Evolutionary conservation across 2,113 vertebrate genomes (phyloP), one percentile per base, ranked within the genome.

Genomic region (Hydropotes inermis): DNA sequence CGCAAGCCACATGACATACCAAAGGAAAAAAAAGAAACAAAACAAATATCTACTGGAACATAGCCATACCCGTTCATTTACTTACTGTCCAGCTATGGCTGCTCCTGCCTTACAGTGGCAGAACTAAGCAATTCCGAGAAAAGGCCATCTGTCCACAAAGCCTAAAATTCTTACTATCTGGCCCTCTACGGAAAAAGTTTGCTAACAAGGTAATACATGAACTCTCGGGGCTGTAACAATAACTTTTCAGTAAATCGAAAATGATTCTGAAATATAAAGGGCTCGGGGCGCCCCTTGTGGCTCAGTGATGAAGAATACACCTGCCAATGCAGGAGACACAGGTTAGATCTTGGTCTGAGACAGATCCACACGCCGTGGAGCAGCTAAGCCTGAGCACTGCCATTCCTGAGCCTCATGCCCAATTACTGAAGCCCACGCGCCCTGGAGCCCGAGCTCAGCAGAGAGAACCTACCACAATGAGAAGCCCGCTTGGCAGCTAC

Each of bases 381-480:
- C 67, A 39, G 30, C 76, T 5, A 30, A 47, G 27, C 14, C 43
- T 30, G 15, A 23, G 67, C 67, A 23, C n/a, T 12, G 5, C 67
- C 5, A 13, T 39, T 39, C 23, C 36, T 39, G n/a, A 25, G 67
- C 19, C n/a, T 25, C 10, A 5, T 23, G 67, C 67, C 64, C 19
- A 74, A 12, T 21, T 25, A 12, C 10, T 5, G 9, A 23, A 36
- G 19, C 19, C n/a, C 67, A 39, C 0, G 1, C 5, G 0, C n/a
- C n/a, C 39, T 9, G 1, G 43, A 47, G 76, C 43, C 76, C 15
- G 5, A 5, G 7, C 43, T 78, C 43, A 16, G 76, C 76, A 28
- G 27, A 67, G 7, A 78, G 27, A 45, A 28, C 43, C 27, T 9
- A 16, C 27, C 43, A 47, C 74, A 78, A 0, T 16, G 74, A 78